Evolutionary conservation across 2,888 invertebrate species (phyloP), one percentile per base, ranked within the genome.

Genomic region (Yponomeuta cagnagella): DNA sequence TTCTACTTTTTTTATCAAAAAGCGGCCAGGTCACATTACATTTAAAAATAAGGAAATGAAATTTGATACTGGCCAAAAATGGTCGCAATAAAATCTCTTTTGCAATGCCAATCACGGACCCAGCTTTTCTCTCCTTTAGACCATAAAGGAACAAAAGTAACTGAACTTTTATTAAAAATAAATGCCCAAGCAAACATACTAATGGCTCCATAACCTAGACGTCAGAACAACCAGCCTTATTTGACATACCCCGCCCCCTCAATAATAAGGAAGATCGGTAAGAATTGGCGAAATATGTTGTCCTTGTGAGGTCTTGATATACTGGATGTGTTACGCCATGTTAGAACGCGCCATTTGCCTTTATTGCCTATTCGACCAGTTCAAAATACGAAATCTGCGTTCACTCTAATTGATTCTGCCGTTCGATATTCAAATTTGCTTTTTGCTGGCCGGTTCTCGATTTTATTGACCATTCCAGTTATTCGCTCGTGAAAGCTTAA

Each of bases 291-390:
- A 23, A 43, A 63, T 33, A 70, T 12, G 30, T 48, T 23, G 23
- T 37, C 66, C 23, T 66, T 68, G 71, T 73, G 74, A 72, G 84
- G 72, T 80, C 87, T 80, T 73, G 71, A 70, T 81, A 83, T 15
- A 73, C 72, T 81, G 80, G 87, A 77, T 79, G 76, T 74, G 75
- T 79, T 76, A 80, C 76, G 75, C 78, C 76, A 82, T 83, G 81
- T 84, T 82, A 78, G 79, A 79, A 82, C 83, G 85, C 79, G 76
- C 87, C 87, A 88, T 90, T 90, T 87, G 80, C 82, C 76, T 89
- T 88, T 88, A 88, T 89, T 87, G 86, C 83, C 85, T 84, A 81
- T 88, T 88, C 84, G 88, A 84, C 83, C 85, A 85, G 84, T 83
- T 84, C 79, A 77, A 76, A 79, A 79, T 82, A 80, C 79, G 80